phyloP scores from a whole-genome alignment of 2,888 invertebrate species.

The Poecilus cupreus region DNA sequence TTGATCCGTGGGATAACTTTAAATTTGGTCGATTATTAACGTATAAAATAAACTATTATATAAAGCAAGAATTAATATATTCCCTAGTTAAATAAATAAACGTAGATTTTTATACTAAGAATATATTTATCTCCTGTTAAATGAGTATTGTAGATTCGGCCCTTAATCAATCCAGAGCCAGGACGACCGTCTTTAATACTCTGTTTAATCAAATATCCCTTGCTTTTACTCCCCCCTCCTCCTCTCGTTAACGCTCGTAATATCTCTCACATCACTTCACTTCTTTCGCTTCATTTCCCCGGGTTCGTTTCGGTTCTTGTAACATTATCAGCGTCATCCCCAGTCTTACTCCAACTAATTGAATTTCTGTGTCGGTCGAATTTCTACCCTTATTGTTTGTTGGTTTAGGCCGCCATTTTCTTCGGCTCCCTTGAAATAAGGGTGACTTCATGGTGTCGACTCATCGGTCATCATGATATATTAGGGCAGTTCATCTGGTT shows the following conservation, averaged over 20 bases:
- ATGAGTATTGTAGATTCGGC: no score
- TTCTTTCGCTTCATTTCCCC: conserved; percentile 15
- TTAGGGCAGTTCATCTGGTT: background rate
- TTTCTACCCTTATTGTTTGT: background rate
- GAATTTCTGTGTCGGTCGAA: conserved; percentile 35
- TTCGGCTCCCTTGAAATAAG: background rate
- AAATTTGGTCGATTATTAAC: no score
- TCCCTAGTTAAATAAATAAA: no score
- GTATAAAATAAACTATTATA: no score
- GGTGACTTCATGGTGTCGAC: background rate
- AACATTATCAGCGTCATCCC: conserved; percentile 3
- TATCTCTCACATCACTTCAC: conserved; percentile 19
- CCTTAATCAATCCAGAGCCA: no score
- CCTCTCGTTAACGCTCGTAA: background rate
- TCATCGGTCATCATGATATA: background rate
- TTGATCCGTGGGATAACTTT: no score
- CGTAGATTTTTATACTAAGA: no score
- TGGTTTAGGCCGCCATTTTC: conserved; percentile 24
- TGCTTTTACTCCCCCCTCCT: background rate
- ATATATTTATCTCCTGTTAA: no score
- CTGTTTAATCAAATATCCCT: background rate
- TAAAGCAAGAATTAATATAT: no score
- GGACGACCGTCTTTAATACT: background rate
- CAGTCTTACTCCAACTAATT: conserved; percentile 20
- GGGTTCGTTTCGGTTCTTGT: background rate